Base-by-base conservation (phyloP, 1,140 invertebrate genomes). In the Chymomyza costata region DNA sequence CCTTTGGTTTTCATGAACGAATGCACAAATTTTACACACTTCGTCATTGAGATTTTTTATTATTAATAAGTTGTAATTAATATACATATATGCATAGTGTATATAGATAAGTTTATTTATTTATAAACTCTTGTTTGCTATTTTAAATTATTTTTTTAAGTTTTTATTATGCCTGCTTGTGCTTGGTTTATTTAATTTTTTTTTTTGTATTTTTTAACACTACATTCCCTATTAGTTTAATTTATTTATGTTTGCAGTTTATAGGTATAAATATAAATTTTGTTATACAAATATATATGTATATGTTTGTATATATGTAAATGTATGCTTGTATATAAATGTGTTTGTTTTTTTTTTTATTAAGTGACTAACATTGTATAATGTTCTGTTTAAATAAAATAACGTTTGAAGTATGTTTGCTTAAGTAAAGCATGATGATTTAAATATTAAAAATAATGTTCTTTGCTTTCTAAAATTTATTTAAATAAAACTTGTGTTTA, bases 1-100 rank as follows among this genome's bases (percentile, higher is more conserved):
- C 73, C 73, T 80, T 78, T 73, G 78, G 67, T 80, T 76, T 78
- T 73, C 56, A 73, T 81, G 73, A 81, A 80, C 73, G 73, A 80
- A 80, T 80, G 73, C 74, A 80, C 67, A 73, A 51, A 53, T 80
- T 80, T 81, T 80, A 81, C 73, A 80, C 64, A 73, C 69, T 80
- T 80, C 73, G 73, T 51, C 73, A 81, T 80, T n/a, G n/a, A n/a
- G n/a, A n/a, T 71, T 43, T 48, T 56, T 35, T 56, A 25, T 40
- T 11, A 32, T 31, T 48, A 11, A 32, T 46, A n/a, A 34, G 34
- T 35, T 35, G 3, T 48, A 2, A 35, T 37, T 19, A n/a, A 28
- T 18, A 14, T 50, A 19, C 30, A 47, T 57, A 15, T 48, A 31
- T 25, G 37, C 32, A 11, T 54, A n/a, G 31, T 47, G 16, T 49